Base-by-base conservation (phyloP, 2,797 vertebrate genomes). In the Enteromius afrohamiltoni region DNA sequence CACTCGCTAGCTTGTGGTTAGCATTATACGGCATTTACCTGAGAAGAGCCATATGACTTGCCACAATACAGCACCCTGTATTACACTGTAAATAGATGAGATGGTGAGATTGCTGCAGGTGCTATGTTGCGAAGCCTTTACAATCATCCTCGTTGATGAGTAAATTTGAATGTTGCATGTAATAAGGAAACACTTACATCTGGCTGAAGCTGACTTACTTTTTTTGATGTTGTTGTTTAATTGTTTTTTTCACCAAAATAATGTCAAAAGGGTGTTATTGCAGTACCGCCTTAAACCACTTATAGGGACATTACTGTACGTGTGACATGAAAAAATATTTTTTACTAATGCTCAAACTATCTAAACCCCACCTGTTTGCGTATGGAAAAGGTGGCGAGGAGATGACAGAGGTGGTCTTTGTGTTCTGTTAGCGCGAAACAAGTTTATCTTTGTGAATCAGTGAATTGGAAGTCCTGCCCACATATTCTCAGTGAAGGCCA, bases 381-480 rank as follows among this genome's bases (percentile, higher is more conserved):
- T 16, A 74, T 53, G 60, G 71, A 67, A 76, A 75, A 31, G 31
- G 21, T 1, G 65, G 23, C 19, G 14, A 14, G 13, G 37, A 17
- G 23, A 34, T 71, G 45, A 37, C 23, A 26, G 14, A 53, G 19
- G 76, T 71, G 71, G 67, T 85, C 73, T 73, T 37, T 74, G 17
- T 55, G 37, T 76, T 73, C 73, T 70, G n/a, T 81, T 40, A 49
- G 9, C 17, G 23, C 37, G 42, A 75, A 75, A 77, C 49, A 47
- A 7, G 1, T 62, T 13, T 80, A 29, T 80, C 49, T 69, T 29
- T 71, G 53, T 76, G 70, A 85, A 64, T 82, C 77, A 78, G 49
- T 70, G 37, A 79, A 58, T 77, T 85, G 31, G 23, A 79, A 75
- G 45, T 13, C 17, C 82, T 71, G 49, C 81, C 86, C 81, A 83